Evolutionary conservation across 2,888 invertebrate species (phyloP).

Genomic region (Exocentrus adspersus): DNA sequence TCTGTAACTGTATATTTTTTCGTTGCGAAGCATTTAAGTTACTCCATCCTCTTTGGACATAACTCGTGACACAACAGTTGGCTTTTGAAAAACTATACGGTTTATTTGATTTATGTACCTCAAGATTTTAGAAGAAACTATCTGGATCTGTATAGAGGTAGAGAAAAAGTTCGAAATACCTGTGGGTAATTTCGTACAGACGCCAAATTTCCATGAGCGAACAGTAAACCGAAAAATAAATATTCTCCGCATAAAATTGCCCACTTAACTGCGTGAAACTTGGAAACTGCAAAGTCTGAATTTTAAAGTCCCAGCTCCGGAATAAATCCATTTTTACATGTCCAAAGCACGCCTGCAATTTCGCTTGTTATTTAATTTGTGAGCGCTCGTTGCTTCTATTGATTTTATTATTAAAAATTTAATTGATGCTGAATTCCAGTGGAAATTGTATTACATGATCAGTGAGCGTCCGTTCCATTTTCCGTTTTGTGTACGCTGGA

Average conservation of each 20-base stretch:
- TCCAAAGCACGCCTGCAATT: conserved; percentile 23
- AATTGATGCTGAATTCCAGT: conserved; percentile 35
- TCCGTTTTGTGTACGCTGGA: not conserved
- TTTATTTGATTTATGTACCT: no score
- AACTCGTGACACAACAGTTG: no score
- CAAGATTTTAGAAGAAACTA: no score
- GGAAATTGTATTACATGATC: conserved; percentile 21
- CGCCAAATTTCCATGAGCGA: no score
- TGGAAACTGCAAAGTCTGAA: conserved; percentile 11
- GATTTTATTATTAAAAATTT: conserved; percentile 37
- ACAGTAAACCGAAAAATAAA: not conserved
- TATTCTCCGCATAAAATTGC: not conserved
- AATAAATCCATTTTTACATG: conserved; percentile 28
- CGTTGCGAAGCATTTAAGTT: no score
- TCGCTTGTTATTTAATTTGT: conserved; percentile 34
- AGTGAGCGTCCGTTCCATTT: conserved; percentile 1
- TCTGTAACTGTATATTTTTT: not conserved
- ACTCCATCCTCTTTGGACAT: no score
- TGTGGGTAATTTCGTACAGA: no score
- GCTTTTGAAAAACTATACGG: no score
- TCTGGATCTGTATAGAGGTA: no score
- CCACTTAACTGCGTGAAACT: conserved; percentile 2
- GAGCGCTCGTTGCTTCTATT: conserved; percentile 25
- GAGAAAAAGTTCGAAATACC: no score
- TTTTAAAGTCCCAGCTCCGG: conserved; percentile 12